phyloP scores from a whole-genome alignment of 2,113 vertebrate species.

The Rhinogobius similis region DNA sequence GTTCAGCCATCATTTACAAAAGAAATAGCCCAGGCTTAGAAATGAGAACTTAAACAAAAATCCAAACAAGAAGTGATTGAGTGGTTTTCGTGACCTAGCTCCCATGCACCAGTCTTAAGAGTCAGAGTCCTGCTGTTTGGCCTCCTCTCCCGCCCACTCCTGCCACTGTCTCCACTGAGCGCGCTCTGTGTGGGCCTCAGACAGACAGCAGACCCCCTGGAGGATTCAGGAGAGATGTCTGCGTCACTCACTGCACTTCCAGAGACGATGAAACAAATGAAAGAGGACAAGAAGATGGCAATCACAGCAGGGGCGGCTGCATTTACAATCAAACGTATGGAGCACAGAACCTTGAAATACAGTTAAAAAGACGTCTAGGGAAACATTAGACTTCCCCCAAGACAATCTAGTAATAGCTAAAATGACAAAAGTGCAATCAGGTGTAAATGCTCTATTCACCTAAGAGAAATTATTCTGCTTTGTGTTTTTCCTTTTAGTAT shows the following conservation, averaged over 20 bases:
- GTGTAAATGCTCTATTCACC: neutral
- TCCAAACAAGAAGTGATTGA: slow-evolving; percentile 25
- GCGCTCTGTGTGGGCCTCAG: slow-evolving; percentile 23
- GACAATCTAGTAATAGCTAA: neutral
- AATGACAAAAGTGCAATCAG: neutral
- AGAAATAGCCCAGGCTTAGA: neutral
- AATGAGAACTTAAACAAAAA: neutral
- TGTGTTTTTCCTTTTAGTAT: neutral
- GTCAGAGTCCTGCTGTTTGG: neutral
- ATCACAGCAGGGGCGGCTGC: slow-evolving; percentile 5
- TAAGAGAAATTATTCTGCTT: neutral
- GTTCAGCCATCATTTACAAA: too few species aligned
- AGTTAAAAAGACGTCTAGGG: slow-evolving; percentile 14
- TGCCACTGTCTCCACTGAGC: neutral
- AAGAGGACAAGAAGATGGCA: slow-evolving; percentile 17
- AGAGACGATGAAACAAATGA: slow-evolving; percentile 1
- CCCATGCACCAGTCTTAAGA: neutral
- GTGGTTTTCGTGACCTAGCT: neutral
- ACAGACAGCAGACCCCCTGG: slow-evolving; percentile 39
- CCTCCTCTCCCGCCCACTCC: neutral
- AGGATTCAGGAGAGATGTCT: slow-evolving; percentile 35
- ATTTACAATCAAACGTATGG: neutral
- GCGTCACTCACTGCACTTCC: slow-evolving; percentile 23
- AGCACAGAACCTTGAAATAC: neutral
- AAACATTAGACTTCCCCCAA: neutral